Conservation (phyloP, 2,797 vertebrate species). For the Phylloscopus collybita region DNA sequence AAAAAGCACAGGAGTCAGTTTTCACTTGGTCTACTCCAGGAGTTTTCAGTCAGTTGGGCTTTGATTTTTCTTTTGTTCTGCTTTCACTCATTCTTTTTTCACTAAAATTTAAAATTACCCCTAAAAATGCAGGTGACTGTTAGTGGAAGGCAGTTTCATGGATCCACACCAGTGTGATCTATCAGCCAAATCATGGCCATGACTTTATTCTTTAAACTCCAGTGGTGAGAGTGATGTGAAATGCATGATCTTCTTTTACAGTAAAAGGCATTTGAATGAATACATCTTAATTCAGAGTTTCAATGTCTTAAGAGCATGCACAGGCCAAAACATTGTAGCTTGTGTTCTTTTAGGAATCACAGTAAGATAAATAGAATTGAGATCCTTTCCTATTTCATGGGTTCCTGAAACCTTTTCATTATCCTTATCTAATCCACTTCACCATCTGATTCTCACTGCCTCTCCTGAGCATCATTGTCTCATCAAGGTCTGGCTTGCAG, state of each 20-base stretch:
- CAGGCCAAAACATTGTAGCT: background rate
- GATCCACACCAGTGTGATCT: background rate
- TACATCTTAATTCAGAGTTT: background rate
- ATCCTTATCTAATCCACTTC: background rate
- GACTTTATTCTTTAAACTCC: background rate
- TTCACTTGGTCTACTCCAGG: background rate
- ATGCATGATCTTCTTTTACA: background rate
- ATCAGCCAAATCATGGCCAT: background rate
- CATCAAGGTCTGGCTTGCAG: background rate
- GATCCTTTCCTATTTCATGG: background rate
- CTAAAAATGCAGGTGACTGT: background rate
- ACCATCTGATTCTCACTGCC: background rate
- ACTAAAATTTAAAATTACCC: background rate
- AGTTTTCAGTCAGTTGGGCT: background rate
- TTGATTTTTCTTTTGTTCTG: background rate
- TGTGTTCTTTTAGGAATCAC: background rate
- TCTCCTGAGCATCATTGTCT: background rate
- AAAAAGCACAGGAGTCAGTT: background rate
- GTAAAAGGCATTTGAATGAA: background rate
- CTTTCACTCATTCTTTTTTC: background rate
- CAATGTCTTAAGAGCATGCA: background rate
- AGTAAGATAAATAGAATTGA: background rate
- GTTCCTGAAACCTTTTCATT: background rate
- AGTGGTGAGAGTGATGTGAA: background rate
- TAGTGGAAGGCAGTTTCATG: background rate